These are phyloP conservation scores for Lethenteron reissneri DNA, from an alignment of 2,113 vertebrate genomes.

Conservation along the genomic window DNA sequence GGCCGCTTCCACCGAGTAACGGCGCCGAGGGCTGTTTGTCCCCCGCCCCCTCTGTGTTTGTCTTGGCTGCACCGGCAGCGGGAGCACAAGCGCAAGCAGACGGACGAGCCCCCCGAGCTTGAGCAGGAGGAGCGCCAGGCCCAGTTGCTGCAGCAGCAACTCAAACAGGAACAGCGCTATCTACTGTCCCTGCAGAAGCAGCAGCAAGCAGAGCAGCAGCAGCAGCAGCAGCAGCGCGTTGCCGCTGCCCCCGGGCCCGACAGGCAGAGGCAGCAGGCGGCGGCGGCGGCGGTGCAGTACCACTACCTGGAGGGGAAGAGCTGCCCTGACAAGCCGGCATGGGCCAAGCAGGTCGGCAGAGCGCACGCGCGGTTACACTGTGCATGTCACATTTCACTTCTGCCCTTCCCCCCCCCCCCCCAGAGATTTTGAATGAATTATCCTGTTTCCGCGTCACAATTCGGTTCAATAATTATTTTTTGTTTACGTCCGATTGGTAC, in stretches of 20 bases:
- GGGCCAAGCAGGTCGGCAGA: background rate
- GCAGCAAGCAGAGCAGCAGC: background rate
- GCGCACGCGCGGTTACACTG: too few relatives aligned
- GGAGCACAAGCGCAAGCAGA: conserved; percentile 3
- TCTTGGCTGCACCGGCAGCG: background rate
- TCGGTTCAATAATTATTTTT: too few relatives aligned
- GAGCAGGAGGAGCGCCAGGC: background rate
- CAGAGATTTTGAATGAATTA: too few relatives aligned
- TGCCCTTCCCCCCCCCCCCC: too few relatives aligned
- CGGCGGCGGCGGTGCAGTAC: background rate
- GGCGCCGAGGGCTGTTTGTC: too few relatives aligned
- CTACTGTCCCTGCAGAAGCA: conserved; percentile 3
- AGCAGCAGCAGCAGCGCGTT: background rate
- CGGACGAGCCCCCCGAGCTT: too few relatives aligned
- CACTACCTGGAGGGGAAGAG: background rate
- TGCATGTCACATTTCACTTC: too few relatives aligned
- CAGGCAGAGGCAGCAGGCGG: background rate
- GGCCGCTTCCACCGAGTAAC: too few relatives aligned
- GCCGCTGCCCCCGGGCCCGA: background rate
- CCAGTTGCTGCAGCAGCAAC: background rate
- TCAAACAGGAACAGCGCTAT: conserved; percentile 1
- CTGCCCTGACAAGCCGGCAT: background rate
- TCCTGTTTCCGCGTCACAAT: too few relatives aligned
- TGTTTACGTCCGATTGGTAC: too few relatives aligned
- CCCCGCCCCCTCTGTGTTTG: too few relatives aligned